Conservation (phyloP, 2,797 vertebrate species). For the Gouania willdenowi region DNA sequence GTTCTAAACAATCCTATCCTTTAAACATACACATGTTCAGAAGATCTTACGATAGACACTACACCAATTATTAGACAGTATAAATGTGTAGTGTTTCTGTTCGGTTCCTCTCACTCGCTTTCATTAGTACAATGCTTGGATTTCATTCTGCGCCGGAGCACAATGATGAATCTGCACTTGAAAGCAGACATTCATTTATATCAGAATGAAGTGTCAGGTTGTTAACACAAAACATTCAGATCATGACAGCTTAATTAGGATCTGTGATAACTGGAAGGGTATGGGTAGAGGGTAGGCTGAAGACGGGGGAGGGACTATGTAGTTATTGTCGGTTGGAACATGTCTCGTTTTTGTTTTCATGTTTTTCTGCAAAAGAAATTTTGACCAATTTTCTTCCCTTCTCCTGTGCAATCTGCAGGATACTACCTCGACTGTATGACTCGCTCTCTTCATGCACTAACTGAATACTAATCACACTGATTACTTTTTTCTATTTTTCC, state of each 20-base stretch:
- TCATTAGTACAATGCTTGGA: no score
- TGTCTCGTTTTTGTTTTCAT: slow-evolving; percentile 63
- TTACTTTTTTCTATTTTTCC: slow-evolving; percentile 46
- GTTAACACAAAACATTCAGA: neutral
- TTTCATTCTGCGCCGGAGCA: slow-evolving; percentile 16
- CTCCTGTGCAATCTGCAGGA: slow-evolving; percentile 85
- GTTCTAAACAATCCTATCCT: no score
- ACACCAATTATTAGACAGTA: no score
- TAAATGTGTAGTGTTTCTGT: no score
- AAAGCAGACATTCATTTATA: slow-evolving; percentile 19
- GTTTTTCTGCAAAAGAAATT: slow-evolving; percentile 74
- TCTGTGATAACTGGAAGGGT: neutral
- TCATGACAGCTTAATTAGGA: slow-evolving; percentile 2
- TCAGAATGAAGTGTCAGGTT: slow-evolving; percentile 3
- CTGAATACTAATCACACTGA: slow-evolving; percentile 58
- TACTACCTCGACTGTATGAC: slow-evolving; percentile 57
- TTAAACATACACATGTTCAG: no score
- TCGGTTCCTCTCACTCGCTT: no score
- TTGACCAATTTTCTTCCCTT: slow-evolving; percentile 80
- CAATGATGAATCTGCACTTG: no score
- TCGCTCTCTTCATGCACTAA: slow-evolving; percentile 57
- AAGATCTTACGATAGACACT: no score
- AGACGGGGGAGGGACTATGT: slow-evolving; percentile 16
- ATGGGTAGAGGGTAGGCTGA: neutral
- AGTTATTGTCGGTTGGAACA: slow-evolving; percentile 34